These are phyloP conservation scores for Stichopus chloronotus DNA, from an alignment of 35 echinoderm and acorn worm species.

Conservation along the genomic window DNA sequence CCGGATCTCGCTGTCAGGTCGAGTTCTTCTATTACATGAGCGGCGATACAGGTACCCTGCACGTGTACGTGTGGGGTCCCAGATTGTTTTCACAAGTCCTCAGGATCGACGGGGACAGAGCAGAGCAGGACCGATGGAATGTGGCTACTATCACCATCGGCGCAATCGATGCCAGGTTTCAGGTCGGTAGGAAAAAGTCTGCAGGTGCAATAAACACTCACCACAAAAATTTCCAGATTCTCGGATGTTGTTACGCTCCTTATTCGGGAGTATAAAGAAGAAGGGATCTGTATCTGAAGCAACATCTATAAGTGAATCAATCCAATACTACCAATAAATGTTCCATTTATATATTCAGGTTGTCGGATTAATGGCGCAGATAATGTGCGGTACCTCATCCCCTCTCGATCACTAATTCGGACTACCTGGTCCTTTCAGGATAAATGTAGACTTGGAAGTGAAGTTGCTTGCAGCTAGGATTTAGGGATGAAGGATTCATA, in stretches of 20 bases:
- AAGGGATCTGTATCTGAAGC: not conserved
- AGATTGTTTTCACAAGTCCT: not conserved
- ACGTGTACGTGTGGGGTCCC: not conserved
- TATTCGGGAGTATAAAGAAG: not conserved
- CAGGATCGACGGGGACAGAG: not conserved
- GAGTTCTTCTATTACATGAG: conserved; percentile 75
- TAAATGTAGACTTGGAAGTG: no score
- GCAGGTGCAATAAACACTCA: not conserved
- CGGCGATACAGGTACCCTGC: conserved; percentile 20
- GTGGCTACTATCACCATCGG: not conserved
- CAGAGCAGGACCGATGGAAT: not conserved
- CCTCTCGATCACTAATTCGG: no score
- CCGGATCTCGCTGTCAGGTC: conserved; percentile 63
- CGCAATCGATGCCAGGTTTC: not conserved
- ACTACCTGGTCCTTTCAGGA: no score
- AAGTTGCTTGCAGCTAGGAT: no score
- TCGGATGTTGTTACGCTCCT: no score
- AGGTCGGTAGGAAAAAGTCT: not conserved
- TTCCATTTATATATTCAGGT: no score
- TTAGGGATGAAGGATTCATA: no score
- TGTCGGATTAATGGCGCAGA: no score
- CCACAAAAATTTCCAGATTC: not conserved
- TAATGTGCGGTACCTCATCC: no score
- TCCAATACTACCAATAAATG: no score
- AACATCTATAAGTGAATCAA: no score